Base-by-base conservation (phyloP, 2,888 invertebrate species). In the Ophraella communa region DNA sequence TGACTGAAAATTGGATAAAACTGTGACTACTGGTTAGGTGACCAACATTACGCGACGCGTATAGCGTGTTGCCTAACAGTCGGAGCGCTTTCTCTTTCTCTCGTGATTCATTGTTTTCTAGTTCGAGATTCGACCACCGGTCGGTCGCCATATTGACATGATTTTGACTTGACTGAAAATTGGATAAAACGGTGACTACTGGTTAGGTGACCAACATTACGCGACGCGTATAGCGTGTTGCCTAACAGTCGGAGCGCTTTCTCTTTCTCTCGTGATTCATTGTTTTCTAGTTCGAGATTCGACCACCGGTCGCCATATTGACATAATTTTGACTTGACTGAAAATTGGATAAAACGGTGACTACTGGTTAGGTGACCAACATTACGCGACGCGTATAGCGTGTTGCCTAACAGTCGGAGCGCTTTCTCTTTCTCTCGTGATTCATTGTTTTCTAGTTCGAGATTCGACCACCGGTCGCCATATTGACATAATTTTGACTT, bases 401-500 rank as follows among this genome's bases (percentile, higher is more conserved):
- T 5, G n/a, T 21, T 47, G n/a, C n/a, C 10, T 11, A 23, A 17
- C 21, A 23, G 17, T 20, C 4, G 11, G 23, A 21, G n/a, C n/a
- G n/a, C n/a, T n/a, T n/a, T n/a, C n/a, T n/a, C n/a, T n/a, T n/a
- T n/a, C n/a, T n/a, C 24, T 51, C 21, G 14, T 51, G 49, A 51
- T 27, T 51, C 54, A 35, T 55, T 55, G 55, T 55, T 27, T 55
- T 18, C 11, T 60, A 60, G 30, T 60, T 52, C 60, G 7, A 53
- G 20, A 52, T 60, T 60, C 53, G 20, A 44, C 60, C 60, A 53
- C 44, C 4, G 10, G 44, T 44, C 52, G 60, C 60, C 60, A 60
- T 60, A 60, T 60, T 60, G 60, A 60, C 60, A 60, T 49, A 60
- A 60, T 30, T 60, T 60, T 60, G 52, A 60, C 60, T 60, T 60